Base-by-base conservation (phyloP, 2,888 invertebrate genomes). In the Caenorhabditis panamensis region DNA sequence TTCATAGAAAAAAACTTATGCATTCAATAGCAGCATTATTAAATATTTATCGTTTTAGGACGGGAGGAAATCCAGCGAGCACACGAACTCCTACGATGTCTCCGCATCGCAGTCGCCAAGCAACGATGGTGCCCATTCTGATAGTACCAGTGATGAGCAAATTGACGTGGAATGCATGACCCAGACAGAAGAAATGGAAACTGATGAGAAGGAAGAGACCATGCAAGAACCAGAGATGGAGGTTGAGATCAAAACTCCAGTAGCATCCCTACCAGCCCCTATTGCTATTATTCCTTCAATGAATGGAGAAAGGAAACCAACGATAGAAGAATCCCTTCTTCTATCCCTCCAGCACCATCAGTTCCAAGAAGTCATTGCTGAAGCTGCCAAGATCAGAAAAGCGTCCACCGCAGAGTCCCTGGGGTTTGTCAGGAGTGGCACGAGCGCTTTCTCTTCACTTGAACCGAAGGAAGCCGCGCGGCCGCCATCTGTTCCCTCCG, bases 1-100 rank as follows among this genome's bases (percentile, higher is more conserved):
- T 66, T n/a, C n/a, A n/a, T n/a, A n/a, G n/a, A 24, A 3, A 8
- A 31, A 16, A 9, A 11, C 37, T 59, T 8, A 58, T 36, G 63
- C 37, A 64, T 31, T 36, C 51, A 49, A 16, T 41, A n/a, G n/a
- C n/a, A n/a, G n/a, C n/a, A 18, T 51, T 36, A 44, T 51, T 16
- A 31, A 31, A 36, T 36, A 64, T 31, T 63, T 63, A 24, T 64
- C 18, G 36, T 13, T 82, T 20, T 63, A 82, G 82, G 79, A 79
- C 18, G 77, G 62, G 49, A 44, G 79, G 56, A 82, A 78, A 54
- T 72, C 77, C 0, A 64, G 64, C 20, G 82, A 84, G 22, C 79
- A 82, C 66, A 83, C 81, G 16, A 71, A 82, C 36, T 82, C 82
- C 5, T 84, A 84, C 37, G 84, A 84, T 61, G 82, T 77, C 36